Evolutionary conservation across 2,797 vertebrate genomes (phyloP).

Genomic region (Tachyglossus aculeatus): DNA sequence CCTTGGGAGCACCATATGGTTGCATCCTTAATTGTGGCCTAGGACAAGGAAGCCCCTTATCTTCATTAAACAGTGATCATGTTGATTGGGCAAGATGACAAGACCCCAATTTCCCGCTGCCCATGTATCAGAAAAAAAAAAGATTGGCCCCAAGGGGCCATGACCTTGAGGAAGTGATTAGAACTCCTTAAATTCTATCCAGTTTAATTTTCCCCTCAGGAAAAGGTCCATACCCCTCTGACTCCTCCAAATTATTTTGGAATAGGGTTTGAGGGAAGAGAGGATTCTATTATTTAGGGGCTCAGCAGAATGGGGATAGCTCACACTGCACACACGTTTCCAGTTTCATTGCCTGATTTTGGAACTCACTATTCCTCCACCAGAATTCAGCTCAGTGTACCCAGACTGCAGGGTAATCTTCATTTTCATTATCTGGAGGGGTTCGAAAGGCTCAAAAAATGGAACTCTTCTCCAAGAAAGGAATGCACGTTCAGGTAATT

Average conservation of each 20-base stretch:
- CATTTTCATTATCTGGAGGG: slow-evolving; percentile 74
- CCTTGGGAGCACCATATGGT: too few relatives aligned
- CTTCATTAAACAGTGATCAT: too few relatives aligned
- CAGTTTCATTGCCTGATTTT: slow-evolving; percentile 63
- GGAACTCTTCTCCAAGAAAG: slow-evolving; percentile 73
- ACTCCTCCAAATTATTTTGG: slow-evolving; percentile 35
- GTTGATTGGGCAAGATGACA: too few relatives aligned
- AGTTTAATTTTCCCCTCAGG: too few relatives aligned
- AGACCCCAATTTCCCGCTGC: too few relatives aligned
- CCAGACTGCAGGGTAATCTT: slow-evolving; percentile 75
- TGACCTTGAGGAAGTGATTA: too few relatives aligned
- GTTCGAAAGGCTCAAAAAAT: slow-evolving; percentile 76
- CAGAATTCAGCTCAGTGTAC: slow-evolving; percentile 64
- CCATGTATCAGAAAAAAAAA: too few relatives aligned
- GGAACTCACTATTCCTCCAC: slow-evolving; percentile 67
- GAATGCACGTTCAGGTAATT: slow-evolving; percentile 80
- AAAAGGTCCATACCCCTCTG: too few relatives aligned
- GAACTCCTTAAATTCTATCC: too few relatives aligned
- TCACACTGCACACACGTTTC: slow-evolving; percentile 57
- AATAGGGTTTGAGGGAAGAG: slow-evolving; percentile 40
- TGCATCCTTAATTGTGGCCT: too few relatives aligned
- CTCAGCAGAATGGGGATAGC: slow-evolving; percentile 34
- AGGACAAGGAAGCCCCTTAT: too few relatives aligned
- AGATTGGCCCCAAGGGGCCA: too few relatives aligned
- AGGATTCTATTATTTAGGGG: slow-evolving; percentile 31